Evolutionary conservation across 2,888 invertebrate species (phyloP).

Genomic region (Alloscopus bannaensis): DNA sequence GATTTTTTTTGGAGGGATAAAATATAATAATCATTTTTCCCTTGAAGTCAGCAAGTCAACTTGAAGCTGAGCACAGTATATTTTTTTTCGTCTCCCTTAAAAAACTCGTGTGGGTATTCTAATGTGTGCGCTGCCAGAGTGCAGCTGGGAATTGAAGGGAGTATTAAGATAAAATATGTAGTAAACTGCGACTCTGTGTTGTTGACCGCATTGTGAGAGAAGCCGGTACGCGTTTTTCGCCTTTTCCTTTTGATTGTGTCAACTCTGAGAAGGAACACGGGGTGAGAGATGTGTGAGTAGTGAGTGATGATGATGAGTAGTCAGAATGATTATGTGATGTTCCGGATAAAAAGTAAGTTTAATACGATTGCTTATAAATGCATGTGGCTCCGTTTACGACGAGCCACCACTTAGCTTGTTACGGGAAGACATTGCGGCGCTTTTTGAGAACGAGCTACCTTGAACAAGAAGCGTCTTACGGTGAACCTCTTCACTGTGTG

Average conservation of each 20-base stretch:
- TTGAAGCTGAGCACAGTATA: neutral
- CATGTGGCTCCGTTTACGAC: too few relatives aligned
- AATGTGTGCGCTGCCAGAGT: too few relatives aligned
- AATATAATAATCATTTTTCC: conserved; percentile 35
- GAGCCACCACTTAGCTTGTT: too few relatives aligned
- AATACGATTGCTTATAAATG: too few relatives aligned
- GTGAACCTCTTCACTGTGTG: too few relatives aligned
- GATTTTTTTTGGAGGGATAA: conserved; percentile 14
- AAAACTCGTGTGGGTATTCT: too few relatives aligned
- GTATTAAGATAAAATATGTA: too few relatives aligned
- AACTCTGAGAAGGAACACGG: neutral
- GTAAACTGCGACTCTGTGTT: too few relatives aligned
- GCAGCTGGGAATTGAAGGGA: neutral
- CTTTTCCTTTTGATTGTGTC: neutral
- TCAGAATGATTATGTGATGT: conserved; percentile 25
- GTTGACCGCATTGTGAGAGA: too few relatives aligned
- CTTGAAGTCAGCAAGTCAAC: conserved; percentile 28
- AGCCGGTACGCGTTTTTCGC: neutral
- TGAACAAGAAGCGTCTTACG: too few relatives aligned
- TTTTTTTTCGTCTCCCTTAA: conserved; percentile 21
- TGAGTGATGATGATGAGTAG: neutral
- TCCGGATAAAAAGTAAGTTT: conserved; percentile 31
- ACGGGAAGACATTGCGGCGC: too few relatives aligned
- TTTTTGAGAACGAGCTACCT: too few relatives aligned
- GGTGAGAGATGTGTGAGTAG: neutral